Evolutionary conservation across 2,113 vertebrate genomes (phyloP).

Genomic region (Barnardius zonarius): DNA sequence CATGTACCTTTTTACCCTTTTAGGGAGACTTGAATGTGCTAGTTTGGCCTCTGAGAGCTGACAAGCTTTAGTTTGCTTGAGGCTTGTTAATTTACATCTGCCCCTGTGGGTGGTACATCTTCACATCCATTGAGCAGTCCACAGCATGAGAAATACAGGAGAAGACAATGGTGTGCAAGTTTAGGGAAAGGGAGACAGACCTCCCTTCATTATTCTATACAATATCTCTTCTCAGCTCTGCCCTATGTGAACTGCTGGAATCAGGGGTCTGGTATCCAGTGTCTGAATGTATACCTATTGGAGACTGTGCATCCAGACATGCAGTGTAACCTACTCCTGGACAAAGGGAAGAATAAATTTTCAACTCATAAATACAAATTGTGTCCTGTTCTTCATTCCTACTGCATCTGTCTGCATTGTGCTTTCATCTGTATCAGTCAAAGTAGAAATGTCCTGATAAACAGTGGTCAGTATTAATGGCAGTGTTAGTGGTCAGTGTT

Average conservation of each 20-base stretch:
- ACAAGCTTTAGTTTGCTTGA: background rate
- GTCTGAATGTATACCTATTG: background rate
- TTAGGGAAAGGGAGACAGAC: background rate
- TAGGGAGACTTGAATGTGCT: background rate
- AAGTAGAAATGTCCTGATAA: background rate
- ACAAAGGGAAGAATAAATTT: background rate
- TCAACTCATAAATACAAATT: background rate
- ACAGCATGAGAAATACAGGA: background rate
- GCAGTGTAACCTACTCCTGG: background rate
- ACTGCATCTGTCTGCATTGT: background rate
- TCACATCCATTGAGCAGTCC: background rate
- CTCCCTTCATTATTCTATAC: background rate
- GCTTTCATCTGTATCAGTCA: background rate
- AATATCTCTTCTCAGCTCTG: background rate
- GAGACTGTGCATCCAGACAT: background rate
- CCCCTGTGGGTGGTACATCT: background rate
- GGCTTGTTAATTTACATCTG: background rate
- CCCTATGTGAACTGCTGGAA: background rate
- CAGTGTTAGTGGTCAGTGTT: background rate
- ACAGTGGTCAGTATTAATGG: background rate
- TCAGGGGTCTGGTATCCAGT: rapidly evolving
- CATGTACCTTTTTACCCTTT: background rate
- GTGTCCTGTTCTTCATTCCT: background rate
- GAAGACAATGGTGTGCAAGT: background rate
- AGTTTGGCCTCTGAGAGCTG: background rate